Evolutionary conservation across 2,888 invertebrate genomes (phyloP).

Genomic region (Apotomis betuletana): DNA sequence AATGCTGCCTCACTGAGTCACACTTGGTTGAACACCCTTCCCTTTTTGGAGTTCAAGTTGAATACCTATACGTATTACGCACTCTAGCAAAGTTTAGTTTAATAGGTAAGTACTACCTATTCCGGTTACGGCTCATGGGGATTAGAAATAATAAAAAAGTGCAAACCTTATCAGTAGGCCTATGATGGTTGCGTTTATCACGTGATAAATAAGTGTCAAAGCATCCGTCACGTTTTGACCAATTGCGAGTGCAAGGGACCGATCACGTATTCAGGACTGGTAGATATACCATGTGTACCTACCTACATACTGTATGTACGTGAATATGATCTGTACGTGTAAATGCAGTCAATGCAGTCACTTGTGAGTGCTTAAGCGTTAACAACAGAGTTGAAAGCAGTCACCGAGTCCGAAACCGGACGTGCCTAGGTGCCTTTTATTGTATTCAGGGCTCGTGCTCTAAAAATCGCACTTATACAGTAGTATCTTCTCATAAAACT

Average conservation of each 20-base stretch:
- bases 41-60: not conserved
- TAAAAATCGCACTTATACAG: not conserved
- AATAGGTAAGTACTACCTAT: too few relatives aligned
- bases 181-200: too few relatives aligned
- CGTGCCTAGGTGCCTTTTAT: not conserved
- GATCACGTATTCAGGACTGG: too few relatives aligned
- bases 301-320: not conserved
- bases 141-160: too few relatives aligned
- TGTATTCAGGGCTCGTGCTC: not conserved
- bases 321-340: too few relatives aligned
- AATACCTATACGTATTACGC: not conserved
- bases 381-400: not conserved
- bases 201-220: too few relatives aligned
- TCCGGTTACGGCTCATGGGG: too few relatives aligned
- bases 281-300: not conserved
- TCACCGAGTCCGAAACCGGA: not conserved
- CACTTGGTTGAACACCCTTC: not conserved
- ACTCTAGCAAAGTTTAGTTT: too few relatives aligned
- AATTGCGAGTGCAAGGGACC: too few relatives aligned
- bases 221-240: too few relatives aligned
- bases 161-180: too few relatives aligned
- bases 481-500: not conserved
- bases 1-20: not conserved
- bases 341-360: too few relatives aligned
- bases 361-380: not conserved